Evolutionary conservation across 2,113 vertebrate genomes (phyloP), one percentile per base, ranked within the genome.

Genomic region (Todiramphus saurophagus): DNA sequence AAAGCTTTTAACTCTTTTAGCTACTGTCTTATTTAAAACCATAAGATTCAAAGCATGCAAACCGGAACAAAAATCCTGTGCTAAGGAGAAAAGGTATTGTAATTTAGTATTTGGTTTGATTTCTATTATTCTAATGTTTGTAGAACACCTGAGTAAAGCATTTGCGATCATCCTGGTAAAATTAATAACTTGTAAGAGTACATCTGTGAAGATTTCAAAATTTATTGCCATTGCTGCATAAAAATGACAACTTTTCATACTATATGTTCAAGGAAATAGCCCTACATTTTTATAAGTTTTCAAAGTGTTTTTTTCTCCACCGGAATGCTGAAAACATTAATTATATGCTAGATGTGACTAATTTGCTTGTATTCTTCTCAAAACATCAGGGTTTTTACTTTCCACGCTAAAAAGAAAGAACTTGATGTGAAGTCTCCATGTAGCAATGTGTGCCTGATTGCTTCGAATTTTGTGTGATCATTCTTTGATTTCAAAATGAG

Each of bases 401-500:
- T 91, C 84, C 51, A 16, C 62, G 70, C 73, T 94, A 81, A 96
- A 97, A 96, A 90, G 82, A 81, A 96, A 27, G 44, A 94, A 96
- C 87, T 96, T 97, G 97, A 96, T 96, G 94, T 97, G 94, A 98
- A 96, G 89, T 94, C 85, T 97, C 89, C 76, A n/a, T 89, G 94
- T 88, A 95, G 68, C 92, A 97, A 85, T 97, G 62, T 53, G 86
- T 70, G 59, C 90, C 91, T 97, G 94, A 97, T 97, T 97, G 94
- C 90, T 95, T 93, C 18, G 16, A 92, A 93, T 92, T 96, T 94
- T 95, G 73, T 97, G 82, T 97, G 95, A 96, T 95, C 56, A 0
- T 92, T 95, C 94, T 98, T 97, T 98, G 96, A 97, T 97, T 98
- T 97, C 66, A 90, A 91, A 97, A 91, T 89, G 87, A 97, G 90